Evolutionary conservation across 2,888 invertebrate species (phyloP), one percentile per base, ranked within the genome.

Genomic region (Charanyca ferruginea): DNA sequence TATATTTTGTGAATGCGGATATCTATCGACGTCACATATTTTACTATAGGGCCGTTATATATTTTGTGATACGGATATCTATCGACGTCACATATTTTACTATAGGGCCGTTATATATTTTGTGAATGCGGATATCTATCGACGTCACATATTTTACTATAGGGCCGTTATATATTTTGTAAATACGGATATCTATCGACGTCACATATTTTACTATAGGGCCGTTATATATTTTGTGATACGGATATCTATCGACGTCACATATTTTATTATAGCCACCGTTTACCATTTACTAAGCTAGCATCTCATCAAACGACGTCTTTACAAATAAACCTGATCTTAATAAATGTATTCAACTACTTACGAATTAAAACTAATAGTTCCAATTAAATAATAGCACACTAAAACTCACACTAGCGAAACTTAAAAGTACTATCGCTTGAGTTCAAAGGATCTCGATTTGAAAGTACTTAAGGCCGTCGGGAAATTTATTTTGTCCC

Each of bases 401-500:
- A 63, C 16, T 52, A 52, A 65, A 64, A 47, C 7, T 58, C 41
- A 25, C 44, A 62, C 57, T 32, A 65, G 66, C 53, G 18, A 59
- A 65, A 71, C 64, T 63, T 61, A 68, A 70, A 70, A 61, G 63
- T 61, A 68, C 75, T 74, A 75, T 78, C 61, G 57, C 57, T 32
- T 22, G 57, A 59, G 57, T 71, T 68, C 73, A 71, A 57, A 51
- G 66, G 62, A 80, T 78, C 74, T 66, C 76, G 75, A 85, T 75
- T 82, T 70, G 73, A 81, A 79, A 81, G 84, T 83, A 74, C 79
- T 85, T 83, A 77, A 77, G 72, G 77, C 73, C 83, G 69, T 68
- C 69, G 75, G 85, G 85, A 85, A 84, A 83, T 85, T 84, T 85
- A 83, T 82, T 85, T 85, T 81, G 77, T 81, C 71, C 77, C 67